Evolutionary conservation across 2,797 vertebrate genomes (phyloP), one percentile per base, ranked within the genome.

Genomic region (Tauraco hartlaubi): DNA sequence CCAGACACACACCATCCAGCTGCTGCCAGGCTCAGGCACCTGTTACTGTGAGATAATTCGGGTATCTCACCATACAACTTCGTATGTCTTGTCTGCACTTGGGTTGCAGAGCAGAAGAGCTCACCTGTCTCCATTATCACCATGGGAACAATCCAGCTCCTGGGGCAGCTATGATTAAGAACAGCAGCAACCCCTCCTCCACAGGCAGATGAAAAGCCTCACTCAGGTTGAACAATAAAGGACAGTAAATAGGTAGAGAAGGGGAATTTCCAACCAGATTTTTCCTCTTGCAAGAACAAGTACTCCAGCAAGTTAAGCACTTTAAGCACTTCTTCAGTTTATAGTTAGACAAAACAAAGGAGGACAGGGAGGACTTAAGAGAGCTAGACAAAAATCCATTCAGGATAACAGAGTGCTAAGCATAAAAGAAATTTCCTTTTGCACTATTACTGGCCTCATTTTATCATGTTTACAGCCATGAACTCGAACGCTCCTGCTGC

Each of bases 311-410:
- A 86, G 84, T 85, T 76, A 85, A 95, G 84, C 77, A 77, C 54
- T 93, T 85, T 76, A 85, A 95, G 84, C 77, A 77, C 54, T 93
- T 82, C 85, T 85, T 83, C 83, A 75, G 68, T 75, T 93, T 51
- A 92, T 2, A 89, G 75, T 64, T 46, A 97, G 92, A 85, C 83
- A 86, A 90, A 92, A 91, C 80, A 92, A 85, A 94, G 55, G 52
- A 88, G 55, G 56, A 95, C 25, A 16, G 28, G 59, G 35, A 94
- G 43, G 89, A 83, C 79, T 92, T 59, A 35, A 52, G 68, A 92
- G 52, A 88, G n/a, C 51, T 28, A 84, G 39, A 90, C 33, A 81
- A 95, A 93, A 95, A 56, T 44, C 71, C 58, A 80, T 79, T 92
- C 82, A 78, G 58, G 61, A 21, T 91, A 94, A 92, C 41, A 91